Evolutionary conservation across 2,797 vertebrate species (phyloP), one percentile per base, ranked within the genome.

Genomic region (Brachymystax lenok): DNA sequence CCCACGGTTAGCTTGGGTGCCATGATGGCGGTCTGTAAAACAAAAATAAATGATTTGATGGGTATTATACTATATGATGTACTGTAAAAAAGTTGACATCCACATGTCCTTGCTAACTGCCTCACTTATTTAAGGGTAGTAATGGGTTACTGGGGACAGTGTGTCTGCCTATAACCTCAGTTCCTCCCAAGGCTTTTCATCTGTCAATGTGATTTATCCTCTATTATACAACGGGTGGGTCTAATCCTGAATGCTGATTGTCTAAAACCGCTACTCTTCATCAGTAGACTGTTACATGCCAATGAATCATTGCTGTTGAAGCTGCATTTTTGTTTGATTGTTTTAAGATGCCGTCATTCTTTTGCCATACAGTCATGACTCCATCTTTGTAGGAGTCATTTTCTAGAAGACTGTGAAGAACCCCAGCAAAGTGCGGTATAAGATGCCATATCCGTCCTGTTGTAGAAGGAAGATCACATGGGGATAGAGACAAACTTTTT

Each of bases 261-360:
- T 10, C 13, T 46, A 46, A 46, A 46, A 46, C 40, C 40, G 40
- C 40, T 24, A 63, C 59, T 63, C 10, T 24, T 63, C 59, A 63
- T 63, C 59, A 63, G 59, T 24, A 24, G 21, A 27, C 59, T 63
- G n/a, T 63, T 63, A 63, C 59, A 63, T 63, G 21, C 59, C 59
- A 27, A 63, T 63, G 59, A 73, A 81, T 79, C 79, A 66, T 54
- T n/a, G 35, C 72, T 52, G 64, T 73, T 79, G 59, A 63, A 63
- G 24, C 76, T 81, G 77, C 69, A 71, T 81, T 81, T 81, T 74
- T 28, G 12, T 63, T 24, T 63, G 59, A 63, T 63, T 63, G 27
- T 63, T 63, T 63, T 13, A 63, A 63, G 59, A 63, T 63, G 21
- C 4, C 59, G 7, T 69, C 14, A 51, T 67, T 75, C 73, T 46